Base-by-base conservation (phyloP, 2,888 invertebrate species). In the Poecilus cupreus region DNA sequence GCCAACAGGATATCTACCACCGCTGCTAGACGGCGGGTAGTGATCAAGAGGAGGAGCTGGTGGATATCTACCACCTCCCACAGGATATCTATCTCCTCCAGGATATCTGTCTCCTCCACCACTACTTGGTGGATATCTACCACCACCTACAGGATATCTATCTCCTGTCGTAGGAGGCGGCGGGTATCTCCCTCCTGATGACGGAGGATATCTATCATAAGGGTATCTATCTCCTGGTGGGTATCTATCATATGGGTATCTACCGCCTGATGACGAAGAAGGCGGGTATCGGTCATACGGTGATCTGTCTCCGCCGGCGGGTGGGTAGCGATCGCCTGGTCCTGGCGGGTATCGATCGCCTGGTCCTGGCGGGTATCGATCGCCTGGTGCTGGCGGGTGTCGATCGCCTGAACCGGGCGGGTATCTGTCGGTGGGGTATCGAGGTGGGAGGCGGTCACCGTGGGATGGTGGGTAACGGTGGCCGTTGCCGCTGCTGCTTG, bases 151-250 rank as follows among this genome's bases (percentile, higher is more conserved):
- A 20, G 89, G 88, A 85, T 90, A 91, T 83, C 83, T 82, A 57
- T 82, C 83, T 32, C 75, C 77, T 13, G 39, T 70, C 2, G 24
- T 70, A 8, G 82, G 82, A 32, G 85, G 85, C n/a, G 83, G 75
- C 51, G 84, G 85, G 57, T 86, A 85, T 64, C 85, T 84, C 46
- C 84, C 85, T 11, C 88, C 86, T n/a, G 82, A 81, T 79, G 89
- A 87, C 83, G 83, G 82, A 20, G 89, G 88, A 85, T 90, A 91
- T 83, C 90, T 89, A 85, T 90, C 91, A 84, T 90, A 90, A 79
- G 93, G 92, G 84, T 91, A 92, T 32, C 91, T 89, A 85, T 91
- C 92, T 81, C 91, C 91, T 88, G 81, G 75, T 6, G 84, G 83
- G 57, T 83, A 83, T 49, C 83, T 82, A 51, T 83, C 83, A 86